Conservation (phyloP, 92 coral and sea anemone genomes). For the Epizoanthus rinbou region DNA sequence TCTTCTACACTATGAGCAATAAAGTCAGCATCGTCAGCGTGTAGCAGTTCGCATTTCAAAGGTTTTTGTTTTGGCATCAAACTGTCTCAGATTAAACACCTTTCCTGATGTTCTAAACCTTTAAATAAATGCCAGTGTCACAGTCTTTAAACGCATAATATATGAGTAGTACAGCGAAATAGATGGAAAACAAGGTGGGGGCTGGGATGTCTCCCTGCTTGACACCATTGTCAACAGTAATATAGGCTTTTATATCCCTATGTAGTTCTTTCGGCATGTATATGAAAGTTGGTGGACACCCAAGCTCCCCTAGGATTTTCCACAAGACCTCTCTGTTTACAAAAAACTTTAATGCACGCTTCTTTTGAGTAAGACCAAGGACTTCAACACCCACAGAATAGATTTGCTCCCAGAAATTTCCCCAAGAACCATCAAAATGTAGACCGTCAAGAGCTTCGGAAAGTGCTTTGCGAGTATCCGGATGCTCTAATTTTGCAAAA, state of each 20-base stretch:
- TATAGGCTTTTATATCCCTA: slow-evolving; percentile 4
- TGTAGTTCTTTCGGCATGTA: slow-evolving; percentile 17
- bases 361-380: slow-evolving; percentile 11
- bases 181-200: slow-evolving; percentile 30
- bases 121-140: slow-evolving; percentile 13
- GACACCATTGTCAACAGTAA: slow-evolving; percentile 6
- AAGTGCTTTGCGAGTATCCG: slow-evolving; percentile 2
- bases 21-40: slow-evolving; percentile 9
- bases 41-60: neutral
- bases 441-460: slow-evolving; percentile 16
- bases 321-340: slow-evolving; percentile 34
- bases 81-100: slow-evolving; percentile 13
- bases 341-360: no score
- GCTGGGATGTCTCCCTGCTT: slow-evolving; percentile 39
- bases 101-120: slow-evolving; percentile 24
- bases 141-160: slow-evolving; percentile 23
- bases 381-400: slow-evolving; percentile 15
- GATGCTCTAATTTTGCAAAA: slow-evolving; percentile 23
- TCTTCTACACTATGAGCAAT: slow-evolving; percentile 2
- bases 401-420: slow-evolving; percentile 5
- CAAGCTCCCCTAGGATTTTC: slow-evolving; percentile 8
- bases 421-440: slow-evolving; percentile 35
- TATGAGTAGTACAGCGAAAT: slow-evolving; percentile 19
- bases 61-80: slow-evolving; percentile 13
- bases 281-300: slow-evolving; percentile 30